Evolutionary conservation across 2,888 invertebrate species (phyloP), one percentile per base, ranked within the genome.

Genomic region (Gastrophysa polygoni): DNA sequence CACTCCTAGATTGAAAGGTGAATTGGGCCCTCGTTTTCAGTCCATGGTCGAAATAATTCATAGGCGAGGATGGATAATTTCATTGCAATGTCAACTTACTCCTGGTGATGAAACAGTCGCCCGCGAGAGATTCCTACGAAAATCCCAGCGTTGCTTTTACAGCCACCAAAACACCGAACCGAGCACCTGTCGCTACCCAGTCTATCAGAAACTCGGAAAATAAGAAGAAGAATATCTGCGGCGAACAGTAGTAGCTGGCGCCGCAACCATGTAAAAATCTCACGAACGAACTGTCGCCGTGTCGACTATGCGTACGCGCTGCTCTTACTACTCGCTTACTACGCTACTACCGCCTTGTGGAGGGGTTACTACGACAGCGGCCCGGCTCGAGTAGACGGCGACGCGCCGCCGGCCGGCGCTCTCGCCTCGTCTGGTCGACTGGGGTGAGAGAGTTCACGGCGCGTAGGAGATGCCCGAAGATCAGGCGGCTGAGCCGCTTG

Each of bases 361-460:
- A 72, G 78, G 80, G 80, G 78, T 75, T 80, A 80, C 80, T 80
- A 80, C 78, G 77, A 69, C 49, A 74, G 72, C 72, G 64, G 75
- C 66, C 73, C 80, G 71, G 51, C 29, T n/a, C 46, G 44, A 73
- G 43, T 38, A 21, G 68, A 38, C 5, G 24, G 43, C 34, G 55
- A 48, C 54, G 54, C 63, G 61, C 66, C 68, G 70, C 69, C 63
- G 60, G 59, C 51, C 57, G 49, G 65, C 44, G 52, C 10, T 18
- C 48, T 64, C 16, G 44, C 72, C 46, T 66, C 57, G 48, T 38
- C 67, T 74, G 78, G 67, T 46, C 77, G 58, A 64, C 71, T 77
- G 71, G 68, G 73, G 75, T 74, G 78, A 78, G 80, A 79, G 78
- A 79, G 79, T 79, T 79, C 79, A 78, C 77, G 77, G 75, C 74